phyloP scores from a whole-genome alignment of 2,797 vertebrate genomes.

The Lagorchestes hirsutus region DNA sequence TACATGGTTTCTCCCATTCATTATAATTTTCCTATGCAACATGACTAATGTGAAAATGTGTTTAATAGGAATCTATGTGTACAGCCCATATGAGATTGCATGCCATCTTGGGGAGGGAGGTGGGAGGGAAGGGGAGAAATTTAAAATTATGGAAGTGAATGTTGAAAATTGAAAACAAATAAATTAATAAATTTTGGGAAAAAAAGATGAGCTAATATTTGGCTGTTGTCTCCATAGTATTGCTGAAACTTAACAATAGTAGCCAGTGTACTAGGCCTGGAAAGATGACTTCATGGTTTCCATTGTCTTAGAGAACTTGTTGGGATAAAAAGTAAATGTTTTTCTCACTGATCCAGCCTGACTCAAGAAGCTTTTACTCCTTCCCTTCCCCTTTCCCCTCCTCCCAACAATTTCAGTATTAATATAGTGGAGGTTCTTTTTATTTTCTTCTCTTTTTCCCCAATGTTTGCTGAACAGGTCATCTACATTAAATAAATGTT shows the following conservation, averaged over 20 bases:
- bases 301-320: not conserved
- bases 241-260: slow-evolving; percentile 9
- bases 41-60: too few relatives aligned
- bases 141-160: too few relatives aligned
- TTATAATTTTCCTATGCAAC: too few relatives aligned
- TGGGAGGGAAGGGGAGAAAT: too few relatives aligned
- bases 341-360: not conserved
- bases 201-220: not conserved
- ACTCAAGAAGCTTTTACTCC: not conserved
- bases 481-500: slow-evolving; percentile 31
- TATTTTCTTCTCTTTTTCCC: not conserved
- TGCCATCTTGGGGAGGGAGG: too few relatives aligned
- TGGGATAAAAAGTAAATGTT: not conserved
- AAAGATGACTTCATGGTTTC: not conserved
- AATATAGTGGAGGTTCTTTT: not conserved
- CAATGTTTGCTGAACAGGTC: slow-evolving; percentile 12
- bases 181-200: too few relatives aligned
- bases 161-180: too few relatives aligned
- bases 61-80: too few relatives aligned
- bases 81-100: too few relatives aligned
- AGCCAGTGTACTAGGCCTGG: not conserved
- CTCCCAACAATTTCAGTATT: not conserved
- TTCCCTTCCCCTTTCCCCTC: not conserved
- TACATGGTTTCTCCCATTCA: not conserved
- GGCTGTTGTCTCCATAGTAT: not conserved